Conservation (phyloP, 2,797 vertebrate genomes). For the Pampus argenteus region DNA sequence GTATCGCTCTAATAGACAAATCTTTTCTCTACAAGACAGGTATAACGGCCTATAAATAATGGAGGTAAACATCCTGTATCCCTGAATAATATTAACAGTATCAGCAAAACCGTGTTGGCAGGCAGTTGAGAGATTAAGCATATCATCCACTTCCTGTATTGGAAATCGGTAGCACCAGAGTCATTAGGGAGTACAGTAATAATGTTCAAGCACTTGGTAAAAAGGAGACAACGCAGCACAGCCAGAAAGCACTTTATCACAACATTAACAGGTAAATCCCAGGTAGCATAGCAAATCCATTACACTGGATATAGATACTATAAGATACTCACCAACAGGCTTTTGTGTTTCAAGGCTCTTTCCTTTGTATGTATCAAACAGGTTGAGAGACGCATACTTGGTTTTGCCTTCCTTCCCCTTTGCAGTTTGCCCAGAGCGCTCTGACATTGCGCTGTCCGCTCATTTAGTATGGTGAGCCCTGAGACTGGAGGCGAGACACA, state of each 20-base stretch:
- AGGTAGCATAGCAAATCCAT: neutral
- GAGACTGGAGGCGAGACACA: conserved; percentile 80
- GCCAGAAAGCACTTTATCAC: conserved; percentile 37
- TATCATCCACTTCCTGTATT: conserved; percentile 36
- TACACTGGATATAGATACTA: too few relatives aligned
- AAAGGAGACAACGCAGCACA: conserved; percentile 20
- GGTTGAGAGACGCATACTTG: conserved; percentile 98
- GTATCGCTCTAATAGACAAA: neutral
- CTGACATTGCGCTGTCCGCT: conserved; percentile 99
- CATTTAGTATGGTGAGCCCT: conserved; percentile 98
- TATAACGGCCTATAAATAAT: neutral
- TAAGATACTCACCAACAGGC: conserved; percentile 94
- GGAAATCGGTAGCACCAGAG: conserved; percentile 42
- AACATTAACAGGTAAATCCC: conserved; percentile 6
- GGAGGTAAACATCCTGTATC: conserved; percentile 3
- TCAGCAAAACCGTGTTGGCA: conserved; percentile 34
- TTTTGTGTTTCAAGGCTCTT: conserved; percentile 99
- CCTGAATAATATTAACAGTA: conserved; percentile 20
- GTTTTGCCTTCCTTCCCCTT: conserved; percentile 99
- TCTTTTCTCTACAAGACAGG: neutral
- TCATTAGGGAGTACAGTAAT: conserved; percentile 42
- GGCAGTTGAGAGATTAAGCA: conserved; percentile 15
- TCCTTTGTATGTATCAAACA: conserved; percentile 99
- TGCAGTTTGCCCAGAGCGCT: conserved; percentile 99
- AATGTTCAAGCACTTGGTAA: conserved; percentile 34